Base-by-base conservation (phyloP, 1,140 invertebrate species). In the Planococcus citri region DNA sequence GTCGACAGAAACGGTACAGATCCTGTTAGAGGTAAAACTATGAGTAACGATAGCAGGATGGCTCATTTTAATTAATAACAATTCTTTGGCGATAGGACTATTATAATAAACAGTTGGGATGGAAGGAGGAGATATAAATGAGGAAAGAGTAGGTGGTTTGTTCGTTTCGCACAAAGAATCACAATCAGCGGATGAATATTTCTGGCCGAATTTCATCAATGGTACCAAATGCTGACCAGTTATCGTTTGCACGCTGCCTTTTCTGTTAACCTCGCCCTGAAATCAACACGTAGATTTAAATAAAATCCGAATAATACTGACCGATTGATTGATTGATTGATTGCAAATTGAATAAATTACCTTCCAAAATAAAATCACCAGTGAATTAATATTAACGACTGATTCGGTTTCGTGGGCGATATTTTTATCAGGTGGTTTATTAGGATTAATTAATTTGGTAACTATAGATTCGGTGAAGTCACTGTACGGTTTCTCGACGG, bases 201-300 rank as follows among this genome's bases (percentile, higher is more conserved):
- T 73, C 69, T 76, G 77, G 67, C 78, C 78, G 0, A 81, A 69
- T 33, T 78, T 74, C 20, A 78, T 72, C 14, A 82, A 70, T 21
- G 79, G 76, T 0, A 81, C 72, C 51, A 80, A 78, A 73, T 81
- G 79, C 38, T 81, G 80, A 8, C 80, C 80, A 68, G 79, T 72
- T 1, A 77, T 77, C 41, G 41, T 51, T 9, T 51, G 17, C 8
- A 76, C 70, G 14, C 78, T 74, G 1, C 74, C 73, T 10, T 77
- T 58, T 4, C 70, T 68, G 9, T 75, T 76, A 22, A 74, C 74
- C 61, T 80, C 77, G 1, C 75, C 76, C 12, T 80, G 73, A 17
- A 74, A 75, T 14, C 78, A 79, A n/a, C 70, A n/a, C n/a, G n/a
- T n/a, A n/a, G n/a, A 60, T 27, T 57, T 8, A 25, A 24, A 68